Evolutionary conservation across 2,113 vertebrate species (phyloP).

Genomic region (Spea multiplicata): DNA sequence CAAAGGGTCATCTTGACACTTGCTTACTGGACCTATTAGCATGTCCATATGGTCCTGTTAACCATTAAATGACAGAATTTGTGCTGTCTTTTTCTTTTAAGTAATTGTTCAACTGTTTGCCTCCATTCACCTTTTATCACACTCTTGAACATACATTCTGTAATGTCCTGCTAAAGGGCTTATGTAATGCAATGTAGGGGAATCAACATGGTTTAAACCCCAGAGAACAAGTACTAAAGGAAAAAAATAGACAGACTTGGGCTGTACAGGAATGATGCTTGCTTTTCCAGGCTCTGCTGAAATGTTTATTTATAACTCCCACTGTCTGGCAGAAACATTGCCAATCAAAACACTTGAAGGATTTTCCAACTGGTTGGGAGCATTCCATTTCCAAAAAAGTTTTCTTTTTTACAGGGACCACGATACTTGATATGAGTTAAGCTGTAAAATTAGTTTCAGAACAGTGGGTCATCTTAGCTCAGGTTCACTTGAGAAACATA

Average conservation of each 20-base stretch:
- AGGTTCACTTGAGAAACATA: constrained; percentile 33
- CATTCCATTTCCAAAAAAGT: constrained; percentile 75
- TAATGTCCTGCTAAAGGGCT: constrained; percentile 68
- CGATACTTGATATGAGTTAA: constrained; percentile 75
- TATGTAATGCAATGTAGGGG: constrained; percentile 78
- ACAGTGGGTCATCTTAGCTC: constrained; percentile 68
- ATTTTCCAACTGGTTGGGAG: constrained; percentile 72
- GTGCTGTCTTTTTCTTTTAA: no score
- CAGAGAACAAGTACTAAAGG: constrained; percentile 35
- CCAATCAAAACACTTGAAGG: constrained; percentile 79
- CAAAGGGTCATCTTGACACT: no score
- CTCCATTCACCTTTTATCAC: constrained; percentile 38
- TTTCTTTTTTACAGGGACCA: constrained; percentile 63
- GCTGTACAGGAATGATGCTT: constrained; percentile 68
- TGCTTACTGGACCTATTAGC: not conserved
- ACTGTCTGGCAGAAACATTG: constrained; percentile 73
- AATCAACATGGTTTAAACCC: constrained; percentile 66
- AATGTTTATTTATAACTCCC: constrained; percentile 83
- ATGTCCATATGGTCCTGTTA: not conserved
- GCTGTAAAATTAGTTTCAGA: constrained; percentile 82
- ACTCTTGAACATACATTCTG: constrained; percentile 59
- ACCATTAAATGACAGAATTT: not conserved
- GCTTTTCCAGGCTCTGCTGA: constrained; percentile 74
- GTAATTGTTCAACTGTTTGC: constrained; percentile 52
- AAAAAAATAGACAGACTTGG: constrained; percentile 51